Percentiles rank a stretch among this genome's conserved stretches.
Evolutionary conservation across 1,140 invertebrate genomes (phyloP).

Genomic region (Aphaenogaster rudis): DNA sequence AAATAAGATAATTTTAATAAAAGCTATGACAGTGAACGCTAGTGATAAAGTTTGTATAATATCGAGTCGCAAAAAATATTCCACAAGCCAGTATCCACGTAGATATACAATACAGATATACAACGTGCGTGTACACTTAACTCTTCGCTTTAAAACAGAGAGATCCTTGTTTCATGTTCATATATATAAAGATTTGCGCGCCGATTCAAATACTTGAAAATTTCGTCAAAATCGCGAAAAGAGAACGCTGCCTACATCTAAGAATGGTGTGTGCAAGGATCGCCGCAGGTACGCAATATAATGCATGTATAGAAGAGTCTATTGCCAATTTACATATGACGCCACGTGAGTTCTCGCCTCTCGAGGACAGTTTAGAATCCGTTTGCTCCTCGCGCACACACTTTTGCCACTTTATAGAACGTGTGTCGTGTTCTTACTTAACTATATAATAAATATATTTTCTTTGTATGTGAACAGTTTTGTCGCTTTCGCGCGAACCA

Average conservation of each 20-base stretch:
- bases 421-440: slow-evolving; percentile 48
- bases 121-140: background rate
- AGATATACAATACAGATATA: slow-evolving; percentile 38
- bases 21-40: slow-evolving; percentile 35
- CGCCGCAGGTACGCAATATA: slow-evolving; percentile 19
- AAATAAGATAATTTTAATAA: slow-evolving; percentile 56
- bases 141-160: slow-evolving; percentile 3
- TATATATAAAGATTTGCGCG: slow-evolving; percentile 19
- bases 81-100: slow-evolving; percentile 50
- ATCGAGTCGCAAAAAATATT: slow-evolving; percentile 46
- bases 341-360: background rate
- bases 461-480: slow-evolving; percentile 67
- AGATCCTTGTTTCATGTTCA: background rate
- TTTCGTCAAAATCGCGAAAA: background rate
- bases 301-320: background rate
- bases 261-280: background rate
- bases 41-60: slow-evolving; percentile 39
- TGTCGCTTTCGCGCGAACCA: slow-evolving; percentile 32
- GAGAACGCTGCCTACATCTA: background rate
- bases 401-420: slow-evolving; percentile 69
- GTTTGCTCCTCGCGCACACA: slow-evolving; percentile 39
- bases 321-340: slow-evolving; percentile 1
- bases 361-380: slow-evolving; percentile 55
- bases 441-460: slow-evolving; percentile 78
- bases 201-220: slow-evolving; percentile 21